Evolutionary conservation across 2,113 vertebrate genomes (phyloP).

Genomic region (Limanda limanda): DNA sequence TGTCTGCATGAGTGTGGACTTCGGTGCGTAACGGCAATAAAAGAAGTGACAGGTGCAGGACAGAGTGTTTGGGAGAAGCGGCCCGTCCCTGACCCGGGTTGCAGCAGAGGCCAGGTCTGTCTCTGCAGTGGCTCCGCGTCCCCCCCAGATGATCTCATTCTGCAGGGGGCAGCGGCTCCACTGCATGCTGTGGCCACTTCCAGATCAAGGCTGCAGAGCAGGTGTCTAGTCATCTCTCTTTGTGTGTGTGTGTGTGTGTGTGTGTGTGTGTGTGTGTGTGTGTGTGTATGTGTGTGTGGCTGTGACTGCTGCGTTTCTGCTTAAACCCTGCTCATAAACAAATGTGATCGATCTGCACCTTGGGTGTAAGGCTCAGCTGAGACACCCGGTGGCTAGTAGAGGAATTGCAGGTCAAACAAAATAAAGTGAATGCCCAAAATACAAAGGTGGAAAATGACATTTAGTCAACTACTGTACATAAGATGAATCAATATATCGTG

Average conservation of each 20-base stretch:
- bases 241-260: slow-evolving; percentile 30
- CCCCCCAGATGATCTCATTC: slow-evolving; percentile 79
- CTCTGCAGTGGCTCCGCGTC: slow-evolving; percentile 66
- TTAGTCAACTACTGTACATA: no score
- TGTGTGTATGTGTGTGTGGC: slow-evolving; percentile 16
- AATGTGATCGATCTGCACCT: slow-evolving; percentile 54
- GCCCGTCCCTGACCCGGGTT: slow-evolving; percentile 62
- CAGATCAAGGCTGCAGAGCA: slow-evolving; percentile 71
- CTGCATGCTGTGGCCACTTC: slow-evolving; percentile 60
- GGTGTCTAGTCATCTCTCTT: slow-evolving; percentile 52
- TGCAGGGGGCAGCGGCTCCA: slow-evolving; percentile 69
- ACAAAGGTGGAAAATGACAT: background rate
- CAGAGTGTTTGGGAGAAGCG: slow-evolving; percentile 16
- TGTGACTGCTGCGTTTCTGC: slow-evolving; percentile 31
- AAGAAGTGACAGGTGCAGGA: slow-evolving; percentile 33
- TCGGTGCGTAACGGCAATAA: slow-evolving; percentile 33
- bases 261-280: slow-evolving; percentile 35
- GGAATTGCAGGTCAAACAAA: slow-evolving; percentile 6
- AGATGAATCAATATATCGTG: background rate
- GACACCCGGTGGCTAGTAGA: slow-evolving; percentile 58
- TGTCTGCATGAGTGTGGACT: slow-evolving; percentile 14
- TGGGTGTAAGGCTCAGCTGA: slow-evolving; percentile 45
- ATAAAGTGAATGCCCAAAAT: background rate
- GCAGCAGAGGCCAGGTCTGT: slow-evolving; percentile 34
- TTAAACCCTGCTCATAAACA: slow-evolving; percentile 55